A percentile compares a stretch with the other conserved stretches of the same genome.
Conservation (phyloP, 2,797 vertebrate genomes). For the Platalea minor region DNA sequence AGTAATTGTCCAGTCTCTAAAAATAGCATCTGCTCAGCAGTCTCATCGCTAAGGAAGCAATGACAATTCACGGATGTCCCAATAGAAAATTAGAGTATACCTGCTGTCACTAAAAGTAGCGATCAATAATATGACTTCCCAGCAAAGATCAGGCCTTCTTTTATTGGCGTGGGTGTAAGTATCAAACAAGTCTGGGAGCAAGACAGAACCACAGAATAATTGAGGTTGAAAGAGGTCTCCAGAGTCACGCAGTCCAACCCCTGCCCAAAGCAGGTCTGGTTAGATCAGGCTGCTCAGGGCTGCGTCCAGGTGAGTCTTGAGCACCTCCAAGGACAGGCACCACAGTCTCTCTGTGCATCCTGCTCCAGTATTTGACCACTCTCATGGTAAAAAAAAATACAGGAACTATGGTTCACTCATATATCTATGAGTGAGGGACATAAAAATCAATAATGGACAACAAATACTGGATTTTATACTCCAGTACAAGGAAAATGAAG, state of each 20-base stretch:
- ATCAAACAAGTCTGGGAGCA: not conserved
- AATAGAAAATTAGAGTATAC: not conserved
- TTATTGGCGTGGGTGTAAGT: not conserved
- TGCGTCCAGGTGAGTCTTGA: not conserved
- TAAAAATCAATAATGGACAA: not conserved
- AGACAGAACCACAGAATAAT: not conserved
- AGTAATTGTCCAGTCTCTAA: not conserved
- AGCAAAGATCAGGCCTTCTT: not conserved
- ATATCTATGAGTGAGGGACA: not conserved
- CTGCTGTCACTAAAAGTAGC: not conserved
- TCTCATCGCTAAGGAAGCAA: not conserved
- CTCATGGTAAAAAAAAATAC: not conserved
- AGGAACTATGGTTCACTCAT: not conserved
- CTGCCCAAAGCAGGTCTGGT: not conserved
- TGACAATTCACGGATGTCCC: fast-evolving
- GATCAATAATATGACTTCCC: not conserved
- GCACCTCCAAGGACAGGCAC: not conserved
- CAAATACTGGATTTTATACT: not conserved
- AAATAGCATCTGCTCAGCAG: not conserved
- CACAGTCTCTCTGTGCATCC: not conserved
- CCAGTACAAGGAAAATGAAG: not conserved
- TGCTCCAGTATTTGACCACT: not conserved
- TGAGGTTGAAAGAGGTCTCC: not conserved
- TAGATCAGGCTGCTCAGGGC: not conserved
- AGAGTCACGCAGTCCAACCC: not conserved